A percentile compares a stretch with the other conserved stretches of the same genome.
phyloP scores from a whole-genome alignment of 2,113 vertebrate genomes.

The Setophaga kirtlandii region DNA sequence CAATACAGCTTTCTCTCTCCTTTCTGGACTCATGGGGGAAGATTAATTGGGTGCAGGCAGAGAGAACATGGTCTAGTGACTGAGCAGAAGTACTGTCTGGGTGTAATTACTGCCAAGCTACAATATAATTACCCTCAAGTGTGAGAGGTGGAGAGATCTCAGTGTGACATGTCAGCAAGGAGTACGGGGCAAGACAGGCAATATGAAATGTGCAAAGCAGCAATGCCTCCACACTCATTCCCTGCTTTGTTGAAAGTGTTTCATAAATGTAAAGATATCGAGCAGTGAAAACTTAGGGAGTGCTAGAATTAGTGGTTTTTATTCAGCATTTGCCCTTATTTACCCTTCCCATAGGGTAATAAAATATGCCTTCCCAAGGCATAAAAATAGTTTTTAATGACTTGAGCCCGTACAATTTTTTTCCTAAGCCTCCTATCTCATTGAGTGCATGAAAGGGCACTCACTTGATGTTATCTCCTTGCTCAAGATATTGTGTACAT shows the following conservation, averaged over 20 bases:
- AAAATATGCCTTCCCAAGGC: background rate
- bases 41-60: conserved; percentile 1
- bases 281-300: background rate
- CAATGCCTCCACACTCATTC: background rate
- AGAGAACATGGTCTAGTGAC: background rate
- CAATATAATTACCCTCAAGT: background rate
- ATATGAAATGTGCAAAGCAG: background rate
- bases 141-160: background rate
- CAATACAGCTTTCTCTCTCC: background rate
- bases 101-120: background rate
- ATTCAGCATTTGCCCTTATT: background rate
- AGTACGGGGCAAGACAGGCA: background rate
- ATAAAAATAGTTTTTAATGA: background rate
- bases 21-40: background rate
- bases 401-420: background rate
- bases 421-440: background rate
- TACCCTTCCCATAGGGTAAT: background rate
- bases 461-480: background rate
- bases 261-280: background rate
- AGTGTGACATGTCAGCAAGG: background rate
- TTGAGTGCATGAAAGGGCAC: background rate
- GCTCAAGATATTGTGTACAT: background rate
- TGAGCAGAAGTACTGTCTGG: background rate
- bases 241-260: background rate
- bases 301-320: background rate